A percentile compares a stretch with the other conserved stretches of the same genome.
phyloP scores from a whole-genome alignment of 2,113 vertebrate species.

The Haliaeetus leucogaster region DNA sequence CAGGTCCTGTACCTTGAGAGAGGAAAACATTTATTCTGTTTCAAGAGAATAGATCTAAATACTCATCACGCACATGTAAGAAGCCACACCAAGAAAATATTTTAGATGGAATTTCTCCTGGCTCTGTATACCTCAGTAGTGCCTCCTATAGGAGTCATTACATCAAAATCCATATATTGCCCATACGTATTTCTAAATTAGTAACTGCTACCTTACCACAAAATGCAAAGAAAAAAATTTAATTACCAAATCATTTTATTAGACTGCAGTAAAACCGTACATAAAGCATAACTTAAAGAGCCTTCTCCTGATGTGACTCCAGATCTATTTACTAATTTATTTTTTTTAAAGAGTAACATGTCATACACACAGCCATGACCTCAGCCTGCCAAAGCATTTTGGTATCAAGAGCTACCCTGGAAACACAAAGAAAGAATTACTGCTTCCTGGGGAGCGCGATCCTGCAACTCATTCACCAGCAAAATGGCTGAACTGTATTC shows the following conservation, averaged over 20 bases:
- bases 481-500: neutral
- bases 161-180: neutral
- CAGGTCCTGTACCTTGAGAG: neutral
- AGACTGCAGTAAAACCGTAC: neutral
- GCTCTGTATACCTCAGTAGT: neutral
- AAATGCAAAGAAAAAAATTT: neutral
- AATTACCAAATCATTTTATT: neutral
- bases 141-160: neutral
- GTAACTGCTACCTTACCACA: neutral
- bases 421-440: neutral
- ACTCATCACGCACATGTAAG: fast-evolving
- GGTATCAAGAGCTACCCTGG: neutral
- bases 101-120: neutral
- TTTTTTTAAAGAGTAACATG: no score
- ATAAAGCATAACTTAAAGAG: neutral
- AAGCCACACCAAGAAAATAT: neutral
- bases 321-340: no score
- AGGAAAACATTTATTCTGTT: neutral
- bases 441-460: neutral
- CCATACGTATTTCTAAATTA: neutral
- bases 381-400: neutral
- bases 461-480: neutral
- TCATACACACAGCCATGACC: neutral
- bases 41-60: neutral
- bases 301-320: neutral